Percentiles rank a stretch among this genome's conserved stretches.
These are phyloP conservation scores for Myotis vivesi DNA, from an alignment of 2,797 vertebrate genomes.

Conservation along the genomic window DNA sequence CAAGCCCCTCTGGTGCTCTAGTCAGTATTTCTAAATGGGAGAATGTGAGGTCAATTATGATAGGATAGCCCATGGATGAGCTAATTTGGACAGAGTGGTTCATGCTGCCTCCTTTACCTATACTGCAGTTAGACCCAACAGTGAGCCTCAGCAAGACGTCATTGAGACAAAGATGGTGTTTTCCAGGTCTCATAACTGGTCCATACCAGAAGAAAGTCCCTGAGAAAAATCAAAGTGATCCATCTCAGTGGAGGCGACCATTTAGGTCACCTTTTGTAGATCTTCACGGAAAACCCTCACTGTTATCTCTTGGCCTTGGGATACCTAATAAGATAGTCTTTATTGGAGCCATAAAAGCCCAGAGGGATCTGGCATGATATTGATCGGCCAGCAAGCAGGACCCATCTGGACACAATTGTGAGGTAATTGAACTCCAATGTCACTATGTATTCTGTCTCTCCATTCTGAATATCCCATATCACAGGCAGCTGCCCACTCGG, in stretches of 20 bases:
- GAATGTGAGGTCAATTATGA: neutral
- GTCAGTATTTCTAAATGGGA: neutral
- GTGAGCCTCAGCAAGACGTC: neutral
- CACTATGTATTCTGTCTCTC: neutral
- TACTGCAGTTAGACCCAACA: neutral
- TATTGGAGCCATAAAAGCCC: slow-evolving; percentile 23
- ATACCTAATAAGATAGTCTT: slow-evolving; percentile 40
- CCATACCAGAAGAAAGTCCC: slow-evolving; percentile 16
- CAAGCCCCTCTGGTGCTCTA: neutral
- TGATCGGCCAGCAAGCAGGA: slow-evolving; percentile 10
- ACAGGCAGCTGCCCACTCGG: neutral
- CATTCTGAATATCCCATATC: neutral
- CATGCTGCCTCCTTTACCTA: neutral
- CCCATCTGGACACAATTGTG: neutral
- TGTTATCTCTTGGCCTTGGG: slow-evolving; percentile 49
- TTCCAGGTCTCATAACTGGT: neutral
- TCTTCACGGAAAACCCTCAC: neutral
- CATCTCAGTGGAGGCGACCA: neutral
- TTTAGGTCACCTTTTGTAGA: slow-evolving; percentile 6
- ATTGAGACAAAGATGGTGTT: neutral
- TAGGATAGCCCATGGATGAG: neutral
- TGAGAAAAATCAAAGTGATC: slow-evolving; percentile 19
- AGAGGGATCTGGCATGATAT: neutral
- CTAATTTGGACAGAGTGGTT: neutral
- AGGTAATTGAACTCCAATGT: neutral